A percentile compares a stretch with the other conserved stretches of the same genome.
phyloP scores from a whole-genome alignment of 2,888 invertebrate genomes.

The Bruchidius siliquastri region DNA sequence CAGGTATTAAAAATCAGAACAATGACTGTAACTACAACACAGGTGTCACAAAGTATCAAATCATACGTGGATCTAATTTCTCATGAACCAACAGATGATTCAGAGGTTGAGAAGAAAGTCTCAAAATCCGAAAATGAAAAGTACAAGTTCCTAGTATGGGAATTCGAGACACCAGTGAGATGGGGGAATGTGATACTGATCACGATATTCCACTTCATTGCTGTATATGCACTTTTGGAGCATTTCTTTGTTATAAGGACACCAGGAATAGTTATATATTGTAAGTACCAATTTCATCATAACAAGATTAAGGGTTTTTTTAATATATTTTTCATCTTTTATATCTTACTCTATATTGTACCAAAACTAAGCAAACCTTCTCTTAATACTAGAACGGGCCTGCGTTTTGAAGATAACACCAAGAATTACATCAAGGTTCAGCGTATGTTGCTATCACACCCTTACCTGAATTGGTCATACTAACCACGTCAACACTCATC shows the following conservation, averaged over 20 bases:
- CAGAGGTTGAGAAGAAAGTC: neutral
- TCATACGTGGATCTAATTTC: neutral
- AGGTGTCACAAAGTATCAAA: neutral
- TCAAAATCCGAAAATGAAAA: constrained; percentile 9
- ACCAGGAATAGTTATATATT: constrained; percentile 18
- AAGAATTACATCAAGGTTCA: too few species aligned
- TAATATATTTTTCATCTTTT: too few species aligned
- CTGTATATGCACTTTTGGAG: constrained; percentile 18
- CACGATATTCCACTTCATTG: constrained; percentile 21
- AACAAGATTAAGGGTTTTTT: too few species aligned
- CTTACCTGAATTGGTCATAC: too few species aligned
- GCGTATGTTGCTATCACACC: too few species aligned
- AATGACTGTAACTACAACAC: neutral
- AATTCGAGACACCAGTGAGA: constrained; percentile 30
- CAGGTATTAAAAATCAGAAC: neutral
- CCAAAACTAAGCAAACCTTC: too few species aligned
- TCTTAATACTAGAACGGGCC: too few species aligned
- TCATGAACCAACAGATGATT: neutral
- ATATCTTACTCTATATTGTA: too few species aligned
- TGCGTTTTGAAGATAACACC: too few species aligned
- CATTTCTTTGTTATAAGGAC: constrained; percentile 7
- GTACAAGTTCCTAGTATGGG: constrained; percentile 28
- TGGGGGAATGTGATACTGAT: constrained; percentile 29
- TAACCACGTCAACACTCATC: too few species aligned
- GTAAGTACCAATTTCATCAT: too few species aligned